Base-by-base conservation (phyloP, 2,113 vertebrate species). In the Rhizomys pruinosus region DNA sequence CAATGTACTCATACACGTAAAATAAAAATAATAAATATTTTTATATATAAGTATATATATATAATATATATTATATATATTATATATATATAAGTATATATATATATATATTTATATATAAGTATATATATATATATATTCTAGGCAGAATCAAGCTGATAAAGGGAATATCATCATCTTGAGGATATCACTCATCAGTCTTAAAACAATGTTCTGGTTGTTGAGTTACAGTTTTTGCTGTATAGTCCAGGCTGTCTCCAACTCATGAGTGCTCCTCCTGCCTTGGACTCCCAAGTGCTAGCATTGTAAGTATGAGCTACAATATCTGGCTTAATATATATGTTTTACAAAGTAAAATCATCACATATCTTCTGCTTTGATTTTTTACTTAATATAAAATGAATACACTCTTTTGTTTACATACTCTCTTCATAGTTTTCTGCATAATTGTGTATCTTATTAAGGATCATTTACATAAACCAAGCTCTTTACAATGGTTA, bases 381-480 rank as follows among this genome's bases (percentile, higher is more conserved):
- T 81, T 79, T 78, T 61, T 87, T 76, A 81, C n/a, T 81, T 92
- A 72, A 61, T 89, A 73, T 57, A 92, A 87, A 85, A 34, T 80
- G 84, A 87, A 92, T 37, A 71, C 29, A 92, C 13, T 89, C 20
- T 79, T 39, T 66, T 27, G 7, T 59, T 59, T 42, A 16, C 68
- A 22, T 27, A 20, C 23, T 72, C 11, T 57, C 63, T 63, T 74
- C n/a, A 12, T 47, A 63, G 15, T 72, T 44, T 42, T 59, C 64
- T 90, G 47, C 37, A 73, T 95, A 64, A 84, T 25, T 7, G 86
- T 93, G 16, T 63, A 73, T 79, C 22, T 88, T 95, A 87, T 88
- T 95, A 87, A 71, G 32, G 16, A 79, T 73, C 25, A 81, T 55
- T 88, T 95, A 47, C 77, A 82, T 68, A 87, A 92, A 85, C 25